Percentiles rank a stretch among this genome's conserved stretches.
These are phyloP conservation scores for Picus viridis DNA, from an alignment of 2,797 vertebrate species.

Conservation along the genomic window DNA sequence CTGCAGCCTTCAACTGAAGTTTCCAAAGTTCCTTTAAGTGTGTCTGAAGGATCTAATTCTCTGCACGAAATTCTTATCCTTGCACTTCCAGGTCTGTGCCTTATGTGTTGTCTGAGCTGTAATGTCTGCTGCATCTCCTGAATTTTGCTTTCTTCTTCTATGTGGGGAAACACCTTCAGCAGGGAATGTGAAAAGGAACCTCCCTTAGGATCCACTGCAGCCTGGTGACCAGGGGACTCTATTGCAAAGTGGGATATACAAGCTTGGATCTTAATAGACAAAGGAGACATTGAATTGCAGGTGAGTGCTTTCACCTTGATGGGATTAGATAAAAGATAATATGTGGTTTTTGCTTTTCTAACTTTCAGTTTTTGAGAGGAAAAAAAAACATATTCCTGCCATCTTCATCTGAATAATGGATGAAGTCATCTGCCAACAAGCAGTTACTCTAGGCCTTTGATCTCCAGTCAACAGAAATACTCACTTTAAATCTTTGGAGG, in stretches of 20 bases:
- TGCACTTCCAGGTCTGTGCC: background rate
- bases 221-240: background rate
- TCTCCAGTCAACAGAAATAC: background rate
- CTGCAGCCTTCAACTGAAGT: background rate
- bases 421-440: background rate
- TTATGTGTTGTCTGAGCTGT: background rate
- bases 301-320: background rate
- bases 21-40: background rate
- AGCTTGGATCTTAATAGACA: background rate
- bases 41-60: background rate
- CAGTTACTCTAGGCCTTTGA: constrained; percentile 22
- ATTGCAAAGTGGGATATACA: background rate
- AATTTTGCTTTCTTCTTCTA: background rate
- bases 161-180: background rate
- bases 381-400: background rate
- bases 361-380: background rate
- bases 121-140: background rate
- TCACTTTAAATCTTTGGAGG: background rate
- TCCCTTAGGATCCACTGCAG: background rate
- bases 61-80: background rate
- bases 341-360: background rate
- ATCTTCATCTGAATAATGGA: background rate
- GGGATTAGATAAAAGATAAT: background rate
- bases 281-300: background rate
- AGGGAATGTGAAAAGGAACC: background rate